Base-by-base conservation (phyloP, 2,888 invertebrate species). In the Callinectes sapidus region DNA sequence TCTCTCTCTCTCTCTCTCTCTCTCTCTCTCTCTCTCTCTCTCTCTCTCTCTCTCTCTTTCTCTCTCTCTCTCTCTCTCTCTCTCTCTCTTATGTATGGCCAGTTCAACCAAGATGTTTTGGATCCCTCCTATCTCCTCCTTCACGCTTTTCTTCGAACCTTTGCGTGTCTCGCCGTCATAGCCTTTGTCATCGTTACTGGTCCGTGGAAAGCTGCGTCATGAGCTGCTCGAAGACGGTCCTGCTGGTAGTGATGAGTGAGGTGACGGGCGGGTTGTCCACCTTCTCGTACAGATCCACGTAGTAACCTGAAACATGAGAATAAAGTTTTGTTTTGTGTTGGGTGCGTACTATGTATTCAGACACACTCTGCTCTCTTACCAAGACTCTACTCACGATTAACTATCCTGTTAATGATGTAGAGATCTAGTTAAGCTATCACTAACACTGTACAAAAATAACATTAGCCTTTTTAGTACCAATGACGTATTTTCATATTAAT, bases 211-310 rank as follows among this genome's bases (percentile, higher is more conserved):
- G 92, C 61, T 94, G 94, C 3, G 85, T 85, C 91, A 94, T 35
- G 23, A 94, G 55, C 77, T 93, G 91, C 39, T 94, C 94, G 90
- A 90, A 94, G 23, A 93, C 92, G 35, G 54, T 88, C 88, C 90
- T 91, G 89, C 92, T 94, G 77, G 93, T 93, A 54, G 94, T 94
- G 61, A 94, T 93, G 87, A 94, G 87, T n/a, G 94, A 94, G 48
- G 94, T 93, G 18, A 94, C 92, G 6, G 94, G 94, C 14, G 93
- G 93, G 42, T 93, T 91, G 55, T 90, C 92, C 18, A 90, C 88
- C 87, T 92, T 93, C 93, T 94, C 94, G 86, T 90, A 94, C 89
- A 94, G 89, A 85, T 94, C 94, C 39, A 94, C 87, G 92, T 91
- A 93, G 61, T 93, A 93, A 42, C 93, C 93, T 94, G 93, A 23